Base-by-base conservation (phyloP, 2,888 invertebrate genomes). In the Exocentrus adspersus region DNA sequence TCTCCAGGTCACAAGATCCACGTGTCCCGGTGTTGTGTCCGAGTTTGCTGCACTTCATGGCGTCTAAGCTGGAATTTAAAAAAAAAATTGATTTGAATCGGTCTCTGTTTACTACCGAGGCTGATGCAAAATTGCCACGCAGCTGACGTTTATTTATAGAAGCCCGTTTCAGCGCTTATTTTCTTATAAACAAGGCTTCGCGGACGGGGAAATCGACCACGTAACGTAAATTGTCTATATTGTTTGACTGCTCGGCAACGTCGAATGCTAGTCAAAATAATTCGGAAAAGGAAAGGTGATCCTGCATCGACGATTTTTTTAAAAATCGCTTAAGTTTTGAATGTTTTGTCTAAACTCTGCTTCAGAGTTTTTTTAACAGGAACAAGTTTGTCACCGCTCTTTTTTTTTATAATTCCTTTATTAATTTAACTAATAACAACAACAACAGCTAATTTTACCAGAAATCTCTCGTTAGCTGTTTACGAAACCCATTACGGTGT, bases 1-100 rank as follows among this genome's bases (percentile, higher is more conserved):
- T 77, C 78, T 78, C 75, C 79, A 80, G 80, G 79, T 80, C 79
- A 74, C 62, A 66, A 78, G 78, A 78, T 68, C 68, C 76, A 60
- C 64, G 58, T 66, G 74, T 75, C 76, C 76, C 77, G 64, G 69
- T 63, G 60, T n/a, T n/a, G 6, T 28, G 32, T 60, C 66, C 61
- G 69, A 32, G 60, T 64, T n/a, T 24, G 62, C 52, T 64, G 58
- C 64, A 67, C 42, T 62, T 43, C 19, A 10, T 45, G n/a, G 32
- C 43, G 58, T 61, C 7, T 50, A 7, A 61, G 52, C 68, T 68
- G 65, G n/a, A n/a, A n/a, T n/a, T n/a, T n/a, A 60, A 68, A 65
- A 46, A 46, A 62, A n/a, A 43, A 41, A 45, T 54, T n/a, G n/a
- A n/a, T n/a, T n/a, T n/a, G n/a, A n/a, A n/a, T n/a, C n/a, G n/a